Evolutionary conservation across 1,140 invertebrate genomes (phyloP), one percentile per base, ranked within the genome.

Genomic region (Macrobrachium rosenbergii): DNA sequence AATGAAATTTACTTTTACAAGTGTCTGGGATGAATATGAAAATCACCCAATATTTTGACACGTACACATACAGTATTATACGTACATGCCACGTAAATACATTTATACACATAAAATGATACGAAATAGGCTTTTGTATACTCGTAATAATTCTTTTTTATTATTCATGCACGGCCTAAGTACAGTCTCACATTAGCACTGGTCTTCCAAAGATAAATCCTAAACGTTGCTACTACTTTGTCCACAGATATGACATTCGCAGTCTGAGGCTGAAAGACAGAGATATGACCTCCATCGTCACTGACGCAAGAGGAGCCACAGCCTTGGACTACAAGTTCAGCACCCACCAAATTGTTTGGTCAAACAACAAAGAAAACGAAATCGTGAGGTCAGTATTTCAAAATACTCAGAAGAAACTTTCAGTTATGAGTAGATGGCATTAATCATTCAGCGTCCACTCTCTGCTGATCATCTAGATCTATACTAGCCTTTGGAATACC

Each of bases 331-430:
- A 97, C 91, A 96, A 97, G 5, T 97, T 97, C 92, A 93, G 95
- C 82, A 97, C 96, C 5, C 95, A 96, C 79, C 96, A 96, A 94
- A 96, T 99, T 78, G 98, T 98, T 91, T 99, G 98, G 97, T 98
- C 96, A 91, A 98, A 99, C 93, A 95, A 97, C 58, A 94, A 94
- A 16, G 95, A 96, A 90, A 96, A 97, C 91, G 96, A 96, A 91
- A 98, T 99, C 90, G 97, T 96, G 91, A 97, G 96, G 95, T 95
- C 91, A 93, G 93, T 83, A 21, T 43, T 96, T 43, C 76, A 78
- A 52, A 37, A 58, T 45, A 0, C n/a, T 14, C n/a, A 58, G n/a
- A 58, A 7, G 21, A n/a, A 52, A 10, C 58, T 78, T 2, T 58
- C 45, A 14, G 17, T 43, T 43, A 23, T 5, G 75, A 12, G 14